Conservation (phyloP, 2,888 invertebrate genomes). For the Eilema griseolum region DNA sequence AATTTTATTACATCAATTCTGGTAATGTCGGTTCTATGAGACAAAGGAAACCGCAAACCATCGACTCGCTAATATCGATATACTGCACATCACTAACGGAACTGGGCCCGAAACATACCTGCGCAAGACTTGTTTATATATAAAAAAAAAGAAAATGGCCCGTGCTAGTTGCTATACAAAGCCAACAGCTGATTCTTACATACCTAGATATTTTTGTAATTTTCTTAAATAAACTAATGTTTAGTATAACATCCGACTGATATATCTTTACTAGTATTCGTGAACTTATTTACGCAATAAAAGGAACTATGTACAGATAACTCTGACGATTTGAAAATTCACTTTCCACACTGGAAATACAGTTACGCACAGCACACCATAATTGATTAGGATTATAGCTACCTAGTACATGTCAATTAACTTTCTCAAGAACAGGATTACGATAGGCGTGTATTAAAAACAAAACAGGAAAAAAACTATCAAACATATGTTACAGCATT, state of each 20-base stretch:
- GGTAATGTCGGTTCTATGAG: constrained; percentile 3
- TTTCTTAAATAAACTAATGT: constrained; percentile 6
- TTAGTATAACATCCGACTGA: constrained; percentile 20
- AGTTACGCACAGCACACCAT: constrained; percentile 26
- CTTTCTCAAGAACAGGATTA: constrained; percentile 50
- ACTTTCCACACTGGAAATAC: constrained; percentile 41
- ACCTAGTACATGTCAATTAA: constrained; percentile 45
- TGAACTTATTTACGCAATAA: constrained; percentile 42
- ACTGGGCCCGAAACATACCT: constrained; percentile 42
- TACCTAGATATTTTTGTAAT: constrained; percentile 24
- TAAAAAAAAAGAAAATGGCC: constrained; percentile 36
- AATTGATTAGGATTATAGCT: constrained; percentile 36
- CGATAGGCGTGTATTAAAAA: constrained; percentile 42
- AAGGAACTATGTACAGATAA: constrained; percentile 29
- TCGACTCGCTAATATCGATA: constrained; percentile 33
- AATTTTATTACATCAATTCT: constrained; percentile 17
- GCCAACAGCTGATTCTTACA: constrained; percentile 47
- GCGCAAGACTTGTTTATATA: constrained; percentile 35
- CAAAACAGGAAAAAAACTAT: constrained; percentile 50
- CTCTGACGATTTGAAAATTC: constrained; percentile 41
- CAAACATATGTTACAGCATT: constrained; percentile 70
- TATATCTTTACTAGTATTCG: constrained; percentile 18
- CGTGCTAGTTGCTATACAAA: constrained; percentile 29
- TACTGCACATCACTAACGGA: constrained; percentile 46
- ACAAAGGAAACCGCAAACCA: constrained; percentile 31